phyloP scores from a whole-genome alignment of 2,888 invertebrate species.

The Ophion slaviceki region DNA sequence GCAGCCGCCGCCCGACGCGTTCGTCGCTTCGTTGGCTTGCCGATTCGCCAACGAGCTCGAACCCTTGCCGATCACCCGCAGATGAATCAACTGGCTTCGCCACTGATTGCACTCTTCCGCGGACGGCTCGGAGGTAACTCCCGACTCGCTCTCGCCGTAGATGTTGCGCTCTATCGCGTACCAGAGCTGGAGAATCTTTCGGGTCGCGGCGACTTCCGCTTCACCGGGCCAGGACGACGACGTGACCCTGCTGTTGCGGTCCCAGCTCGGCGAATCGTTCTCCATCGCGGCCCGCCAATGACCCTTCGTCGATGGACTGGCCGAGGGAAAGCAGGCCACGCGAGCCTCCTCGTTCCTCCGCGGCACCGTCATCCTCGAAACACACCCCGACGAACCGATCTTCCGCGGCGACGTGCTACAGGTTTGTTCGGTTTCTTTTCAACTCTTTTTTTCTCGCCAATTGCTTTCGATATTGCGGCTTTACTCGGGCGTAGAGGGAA shows the following conservation, averaged over 20 bases:
- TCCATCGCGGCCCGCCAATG: constrained; percentile 64
- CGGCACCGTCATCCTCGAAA: constrained; percentile 62
- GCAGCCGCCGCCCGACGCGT: background rate
- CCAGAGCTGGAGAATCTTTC: constrained; percentile 78
- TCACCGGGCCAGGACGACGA: constrained; percentile 78
- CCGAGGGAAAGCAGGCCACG: constrained; percentile 43
- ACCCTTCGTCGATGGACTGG: constrained; percentile 57
- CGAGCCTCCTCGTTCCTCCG: constrained; percentile 59
- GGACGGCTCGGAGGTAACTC: constrained; percentile 66
- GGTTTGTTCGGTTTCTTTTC: constrained; percentile 15
- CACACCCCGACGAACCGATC: constrained; percentile 7
- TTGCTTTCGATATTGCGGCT: too few relatives aligned
- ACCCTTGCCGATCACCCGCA: constrained; percentile 74
- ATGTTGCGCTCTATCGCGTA: constrained; percentile 76
- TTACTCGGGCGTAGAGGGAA: too few relatives aligned
- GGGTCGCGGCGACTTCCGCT: constrained; percentile 75
- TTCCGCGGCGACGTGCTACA: constrained; percentile 27
- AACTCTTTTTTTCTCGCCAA: background rate
- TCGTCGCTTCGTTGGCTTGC: constrained; percentile 27
- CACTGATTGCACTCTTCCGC: constrained; percentile 80
- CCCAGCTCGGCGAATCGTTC: constrained; percentile 71
- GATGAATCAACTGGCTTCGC: constrained; percentile 78
- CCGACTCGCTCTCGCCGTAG: constrained; percentile 72
- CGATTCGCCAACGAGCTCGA: constrained; percentile 10
- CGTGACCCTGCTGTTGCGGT: constrained; percentile 68